phyloP scores from a whole-genome alignment of 2,797 vertebrate species.

The Podargus strigoides region DNA sequence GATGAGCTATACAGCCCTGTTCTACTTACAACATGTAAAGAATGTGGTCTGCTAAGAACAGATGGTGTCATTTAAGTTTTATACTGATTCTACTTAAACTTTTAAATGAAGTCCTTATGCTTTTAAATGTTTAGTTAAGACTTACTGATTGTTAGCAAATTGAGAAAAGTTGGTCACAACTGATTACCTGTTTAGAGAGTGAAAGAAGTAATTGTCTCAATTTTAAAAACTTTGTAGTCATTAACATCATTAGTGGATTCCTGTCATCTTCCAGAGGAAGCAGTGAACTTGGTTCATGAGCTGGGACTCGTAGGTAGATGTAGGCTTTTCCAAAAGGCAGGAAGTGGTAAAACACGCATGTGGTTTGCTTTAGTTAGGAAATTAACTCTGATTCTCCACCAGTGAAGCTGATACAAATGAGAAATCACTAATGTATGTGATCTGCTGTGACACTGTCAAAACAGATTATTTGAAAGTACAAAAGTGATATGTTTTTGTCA shows the following conservation, averaged over 20 bases:
- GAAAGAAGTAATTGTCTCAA: slow-evolving; percentile 54
- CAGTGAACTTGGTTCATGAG: slow-evolving; percentile 12
- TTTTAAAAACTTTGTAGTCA: slow-evolving; percentile 26
- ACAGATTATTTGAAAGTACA: neutral
- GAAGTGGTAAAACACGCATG: slow-evolving; percentile 61
- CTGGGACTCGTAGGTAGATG: neutral
- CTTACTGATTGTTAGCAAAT: slow-evolving; percentile 62
- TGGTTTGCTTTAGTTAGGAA: slow-evolving; percentile 58
- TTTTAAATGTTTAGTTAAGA: slow-evolving; percentile 60
- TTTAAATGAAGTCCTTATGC: slow-evolving; percentile 67
- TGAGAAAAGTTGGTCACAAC: slow-evolving; percentile 57
- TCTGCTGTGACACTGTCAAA: slow-evolving; percentile 13
- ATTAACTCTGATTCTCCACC: slow-evolving; percentile 40
- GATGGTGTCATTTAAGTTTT: slow-evolving; percentile 70
- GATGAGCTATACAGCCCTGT: slow-evolving; percentile 13
- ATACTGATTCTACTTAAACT: slow-evolving; percentile 63
- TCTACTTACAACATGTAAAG: slow-evolving; percentile 34
- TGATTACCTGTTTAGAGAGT: slow-evolving; percentile 56
- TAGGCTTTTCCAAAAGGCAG: slow-evolving; percentile 40
- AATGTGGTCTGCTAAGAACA: slow-evolving; percentile 61
- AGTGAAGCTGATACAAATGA: slow-evolving; percentile 29
- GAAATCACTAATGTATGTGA: neutral
- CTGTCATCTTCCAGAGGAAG: slow-evolving; percentile 54
- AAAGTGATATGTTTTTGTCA: neutral
- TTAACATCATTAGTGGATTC: slow-evolving; percentile 52